Evolutionary conservation across 2,888 invertebrate species (phyloP).

Genomic region (Drosophila setosimentum): DNA sequence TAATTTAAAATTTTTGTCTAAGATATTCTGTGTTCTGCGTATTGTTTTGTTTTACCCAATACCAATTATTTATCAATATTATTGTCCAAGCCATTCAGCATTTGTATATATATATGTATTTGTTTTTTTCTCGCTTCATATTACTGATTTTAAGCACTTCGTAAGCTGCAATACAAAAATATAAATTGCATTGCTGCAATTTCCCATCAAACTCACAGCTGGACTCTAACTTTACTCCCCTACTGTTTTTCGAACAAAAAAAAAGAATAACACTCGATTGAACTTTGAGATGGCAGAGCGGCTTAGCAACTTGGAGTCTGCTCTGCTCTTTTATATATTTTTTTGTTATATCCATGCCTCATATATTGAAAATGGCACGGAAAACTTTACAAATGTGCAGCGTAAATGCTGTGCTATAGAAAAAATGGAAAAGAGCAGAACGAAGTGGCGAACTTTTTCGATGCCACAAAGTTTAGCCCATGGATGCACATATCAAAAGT

Average conservation of each 20-base stretch:
- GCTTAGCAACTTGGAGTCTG: slow-evolving; percentile 31
- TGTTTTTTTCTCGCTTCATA: background rate
- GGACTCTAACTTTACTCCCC: background rate
- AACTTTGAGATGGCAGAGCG: slow-evolving; percentile 28
- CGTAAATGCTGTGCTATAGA: slow-evolving; percentile 22
- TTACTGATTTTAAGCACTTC: background rate
- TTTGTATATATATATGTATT: no score
- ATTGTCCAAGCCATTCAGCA: background rate
- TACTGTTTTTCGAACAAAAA: slow-evolving; percentile 10
- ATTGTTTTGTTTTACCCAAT: background rate
- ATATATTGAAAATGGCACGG: slow-evolving; percentile 55
- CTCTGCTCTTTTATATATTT: slow-evolving; percentile 1
- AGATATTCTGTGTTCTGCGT: background rate
- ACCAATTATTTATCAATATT: background rate
- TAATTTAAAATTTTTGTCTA: background rate
- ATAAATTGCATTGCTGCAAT: slow-evolving; percentile 8
- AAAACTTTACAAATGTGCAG: slow-evolving; percentile 62
- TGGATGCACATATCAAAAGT: slow-evolving; percentile 52
- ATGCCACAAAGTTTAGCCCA: slow-evolving; percentile 41
- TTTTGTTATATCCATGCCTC: slow-evolving; percentile 12
- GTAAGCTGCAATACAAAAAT: background rate
- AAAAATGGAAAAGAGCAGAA: slow-evolving; percentile 10
- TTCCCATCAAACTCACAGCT: slow-evolving; percentile 4
- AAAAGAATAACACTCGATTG: slow-evolving; percentile 22
- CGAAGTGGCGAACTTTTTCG: slow-evolving; percentile 38